Evolutionary conservation across 2,797 vertebrate genomes (phyloP).

Genomic region (Lindbergichthys nudifrons): DNA sequence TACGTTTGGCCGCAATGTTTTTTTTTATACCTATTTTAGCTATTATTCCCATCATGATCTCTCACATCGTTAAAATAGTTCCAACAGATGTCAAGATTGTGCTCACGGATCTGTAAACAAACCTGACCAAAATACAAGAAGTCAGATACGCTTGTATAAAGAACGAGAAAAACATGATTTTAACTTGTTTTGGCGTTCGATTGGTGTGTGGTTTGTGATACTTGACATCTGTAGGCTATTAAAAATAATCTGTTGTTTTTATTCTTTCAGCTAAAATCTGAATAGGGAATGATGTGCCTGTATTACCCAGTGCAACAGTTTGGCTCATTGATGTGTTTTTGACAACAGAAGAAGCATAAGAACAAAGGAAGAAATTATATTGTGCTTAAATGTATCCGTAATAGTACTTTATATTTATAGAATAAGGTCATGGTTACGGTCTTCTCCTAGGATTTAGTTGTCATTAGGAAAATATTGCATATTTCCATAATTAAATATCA

Average conservation of each 20-base stretch:
- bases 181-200: neutral
- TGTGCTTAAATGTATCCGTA: neutral
- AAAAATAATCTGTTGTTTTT: conserved; percentile 18
- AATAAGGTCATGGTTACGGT: neutral
- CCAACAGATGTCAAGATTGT: conserved; percentile 33
- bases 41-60: conserved; percentile 6
- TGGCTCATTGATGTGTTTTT: neutral
- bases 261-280: conserved; percentile 14
- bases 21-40: conserved; percentile 18
- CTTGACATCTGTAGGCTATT: conserved; percentile 15
- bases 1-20: conserved; percentile 25
- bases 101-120: conserved; percentile 26
- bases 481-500: neutral
- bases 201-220: neutral
- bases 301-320: neutral
- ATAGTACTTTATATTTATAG: too few relatives aligned
- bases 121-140: conserved; percentile 8
- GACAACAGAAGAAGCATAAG: neutral
- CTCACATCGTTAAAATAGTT: conserved; percentile 27
- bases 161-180: conserved; percentile 2
- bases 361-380: neutral
- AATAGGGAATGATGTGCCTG: conserved; percentile 11
- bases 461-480: neutral
- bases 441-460: neutral
- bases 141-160: conserved; percentile 3